Evolutionary conservation across 2,888 invertebrate species (phyloP), one percentile per base, ranked within the genome.

Genomic region (Drosophila leonis): DNA sequence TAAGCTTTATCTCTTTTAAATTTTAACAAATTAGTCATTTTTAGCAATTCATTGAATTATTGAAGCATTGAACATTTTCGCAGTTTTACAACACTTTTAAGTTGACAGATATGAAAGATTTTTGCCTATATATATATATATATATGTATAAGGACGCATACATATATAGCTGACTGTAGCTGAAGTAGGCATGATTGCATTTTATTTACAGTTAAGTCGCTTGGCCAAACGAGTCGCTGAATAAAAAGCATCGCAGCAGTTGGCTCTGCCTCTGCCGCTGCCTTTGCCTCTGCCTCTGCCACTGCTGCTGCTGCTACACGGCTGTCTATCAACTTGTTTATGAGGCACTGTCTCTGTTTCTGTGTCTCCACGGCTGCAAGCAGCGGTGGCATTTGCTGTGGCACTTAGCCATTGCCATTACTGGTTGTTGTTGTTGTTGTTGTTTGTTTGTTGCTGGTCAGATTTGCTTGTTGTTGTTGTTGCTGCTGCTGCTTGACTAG

Each of bases 311-410:
- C 35, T 46, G 33, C 29, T 60, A 27, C 39, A 27, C 52, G 41
- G 31, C 65, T 75, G 85, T 79, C 81, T 77, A 72, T 80, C 65
- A 80, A 70, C 87, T 83, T 78, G 80, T 82, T 82, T 71, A 72
- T 77, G 78, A 75, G 80, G 62, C 65, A 56, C 75, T 69, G 78
- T 62, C 59, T 62, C 62, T 65, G 65, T 73, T 64, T 65, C 75
- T 74, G 63, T 67, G 60, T 67, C 75, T 67, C 42, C 65, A 55
- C 62, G 62, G 66, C 66, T 66, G 72, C 72, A 66, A 44, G 59
- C 61, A 54, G 64, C 56, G 65, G 39, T 31, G 60, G 42, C 61
- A 37, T 72, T 68, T 76, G 71, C 72, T 55, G 74, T 63, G 75
- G 79, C 78, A 78, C 78, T 75, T 68, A 59, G 68, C 54, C 62